Evolutionary conservation across 2,888 invertebrate genomes (phyloP).

Genomic region (Timema podura): DNA sequence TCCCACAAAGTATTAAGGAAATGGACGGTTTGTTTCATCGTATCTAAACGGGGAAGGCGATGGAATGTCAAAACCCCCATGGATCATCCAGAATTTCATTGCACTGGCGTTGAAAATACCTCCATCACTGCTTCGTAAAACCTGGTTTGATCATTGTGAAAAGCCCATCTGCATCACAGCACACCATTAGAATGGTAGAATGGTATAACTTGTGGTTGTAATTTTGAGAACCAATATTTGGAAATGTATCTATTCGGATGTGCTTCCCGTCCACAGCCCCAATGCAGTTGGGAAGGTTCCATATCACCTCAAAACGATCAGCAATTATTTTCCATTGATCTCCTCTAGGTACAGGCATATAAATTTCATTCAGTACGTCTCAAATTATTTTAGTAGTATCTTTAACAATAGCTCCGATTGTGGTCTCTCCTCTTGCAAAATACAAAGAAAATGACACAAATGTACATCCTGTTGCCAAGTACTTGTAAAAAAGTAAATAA

Average conservation of each 20-base stretch:
- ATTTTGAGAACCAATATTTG: constrained; percentile 25
- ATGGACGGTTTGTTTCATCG: neutral
- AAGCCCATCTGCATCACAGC: constrained; percentile 34
- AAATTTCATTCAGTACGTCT: too few relatives aligned
- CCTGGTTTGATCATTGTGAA: constrained; percentile 39
- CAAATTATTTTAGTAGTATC: too few relatives aligned
- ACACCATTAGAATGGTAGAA: too few relatives aligned
- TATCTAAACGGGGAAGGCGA: neutral
- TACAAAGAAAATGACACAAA: neutral
- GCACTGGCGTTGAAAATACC: constrained; percentile 35
- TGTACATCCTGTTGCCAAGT: neutral
- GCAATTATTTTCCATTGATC: constrained; percentile 2
- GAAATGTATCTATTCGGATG: constrained; percentile 34
- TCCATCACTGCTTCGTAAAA: constrained; percentile 39
- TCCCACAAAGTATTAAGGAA: neutral
- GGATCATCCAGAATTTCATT: constrained; percentile 25
- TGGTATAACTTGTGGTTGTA: constrained; percentile 37
- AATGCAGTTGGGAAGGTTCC: constrained; percentile 37
- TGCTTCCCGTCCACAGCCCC: constrained; percentile 37
- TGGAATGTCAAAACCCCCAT: neutral
- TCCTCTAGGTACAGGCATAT: neutral
- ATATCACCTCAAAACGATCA: constrained; percentile 34
- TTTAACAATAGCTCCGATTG: too few relatives aligned
- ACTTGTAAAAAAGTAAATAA: neutral
- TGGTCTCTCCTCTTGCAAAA: too few relatives aligned